phyloP scores from a whole-genome alignment of 2,888 invertebrate species.

The Rutpela maculata region DNA sequence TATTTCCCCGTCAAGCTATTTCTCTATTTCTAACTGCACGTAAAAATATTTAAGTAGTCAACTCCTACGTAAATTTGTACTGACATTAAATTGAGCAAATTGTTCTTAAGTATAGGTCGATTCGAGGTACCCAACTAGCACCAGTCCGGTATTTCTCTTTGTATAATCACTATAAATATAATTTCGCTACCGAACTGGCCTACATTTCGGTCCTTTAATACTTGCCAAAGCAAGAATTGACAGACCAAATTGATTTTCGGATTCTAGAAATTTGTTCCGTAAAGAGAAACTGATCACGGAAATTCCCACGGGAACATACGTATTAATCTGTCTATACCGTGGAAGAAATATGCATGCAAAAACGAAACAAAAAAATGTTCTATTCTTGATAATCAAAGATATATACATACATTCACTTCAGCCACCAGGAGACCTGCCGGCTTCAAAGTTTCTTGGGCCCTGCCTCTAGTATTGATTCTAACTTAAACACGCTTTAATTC shows the following conservation, averaged over 20 bases:
- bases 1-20: slow-evolving; percentile 23
- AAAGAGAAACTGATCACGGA: neutral
- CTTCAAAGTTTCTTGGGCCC: neutral
- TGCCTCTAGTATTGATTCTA: too few species aligned
- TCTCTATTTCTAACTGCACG: neutral
- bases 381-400: slow-evolving; percentile 21
- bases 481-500: too few species aligned
- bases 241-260: neutral
- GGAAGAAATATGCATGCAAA: slow-evolving; percentile 45
- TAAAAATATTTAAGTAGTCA: slow-evolving; percentile 8
- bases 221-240: neutral
- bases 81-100: slow-evolving; percentile 27
- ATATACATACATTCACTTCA: slow-evolving; percentile 31
- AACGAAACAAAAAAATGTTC: slow-evolving; percentile 33
- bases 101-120: slow-evolving; percentile 12
- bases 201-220: neutral
- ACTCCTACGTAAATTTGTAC: slow-evolving; percentile 15
- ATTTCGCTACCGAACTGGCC: neutral
- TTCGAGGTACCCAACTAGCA: neutral
- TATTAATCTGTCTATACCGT: neutral
- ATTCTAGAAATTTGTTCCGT: neutral
- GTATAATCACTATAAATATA: neutral
- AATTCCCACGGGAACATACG: neutral
- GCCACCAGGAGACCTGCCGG: neutral
- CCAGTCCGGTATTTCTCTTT: neutral